Evolutionary conservation across 2,888 invertebrate genomes (phyloP).

Genomic region (Volucella bombylans): DNA sequence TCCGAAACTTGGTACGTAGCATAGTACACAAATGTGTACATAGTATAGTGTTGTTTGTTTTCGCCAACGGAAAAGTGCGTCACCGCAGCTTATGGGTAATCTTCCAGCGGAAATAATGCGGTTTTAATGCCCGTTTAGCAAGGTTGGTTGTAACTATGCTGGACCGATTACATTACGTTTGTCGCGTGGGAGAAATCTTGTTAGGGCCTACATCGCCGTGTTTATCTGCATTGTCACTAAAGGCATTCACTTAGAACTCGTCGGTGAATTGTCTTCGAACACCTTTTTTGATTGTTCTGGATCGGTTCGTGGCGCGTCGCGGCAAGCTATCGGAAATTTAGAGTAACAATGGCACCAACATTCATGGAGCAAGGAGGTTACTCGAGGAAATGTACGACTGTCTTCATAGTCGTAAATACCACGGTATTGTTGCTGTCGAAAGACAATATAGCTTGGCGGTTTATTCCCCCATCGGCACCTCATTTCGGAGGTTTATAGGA

Average conservation of each 20-base stretch:
- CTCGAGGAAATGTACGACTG: constrained; percentile 5
- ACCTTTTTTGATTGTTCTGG: constrained; percentile 5
- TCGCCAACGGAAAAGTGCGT: background rate
- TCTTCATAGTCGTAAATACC: background rate
- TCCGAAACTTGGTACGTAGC: no score
- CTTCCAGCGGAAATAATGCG: no score
- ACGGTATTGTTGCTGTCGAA: background rate
- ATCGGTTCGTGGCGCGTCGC: constrained; percentile 10
- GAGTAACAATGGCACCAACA: constrained; percentile 33
- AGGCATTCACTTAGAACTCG: constrained; percentile 23
- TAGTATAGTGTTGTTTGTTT: background rate
- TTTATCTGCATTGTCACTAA: constrained; percentile 28
- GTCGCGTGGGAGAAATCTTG: background rate
- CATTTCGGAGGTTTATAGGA: constrained; percentile 37
- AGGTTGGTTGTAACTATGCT: background rate
- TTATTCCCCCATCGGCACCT: constrained; percentile 17
- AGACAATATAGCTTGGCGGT: constrained; percentile 7
- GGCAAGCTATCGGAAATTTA: constrained; percentile 9
- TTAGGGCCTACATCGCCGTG: background rate
- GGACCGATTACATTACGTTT: background rate
- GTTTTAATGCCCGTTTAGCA: background rate
- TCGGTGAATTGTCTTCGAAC: constrained; percentile 9
- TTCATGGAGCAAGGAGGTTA: constrained; percentile 8
- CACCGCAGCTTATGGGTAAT: background rate
- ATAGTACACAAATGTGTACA: background rate